These are phyloP conservation scores for Penaeus japonicus DNA, from an alignment of 1,140 invertebrate species.

Conservation along the genomic window DNA sequence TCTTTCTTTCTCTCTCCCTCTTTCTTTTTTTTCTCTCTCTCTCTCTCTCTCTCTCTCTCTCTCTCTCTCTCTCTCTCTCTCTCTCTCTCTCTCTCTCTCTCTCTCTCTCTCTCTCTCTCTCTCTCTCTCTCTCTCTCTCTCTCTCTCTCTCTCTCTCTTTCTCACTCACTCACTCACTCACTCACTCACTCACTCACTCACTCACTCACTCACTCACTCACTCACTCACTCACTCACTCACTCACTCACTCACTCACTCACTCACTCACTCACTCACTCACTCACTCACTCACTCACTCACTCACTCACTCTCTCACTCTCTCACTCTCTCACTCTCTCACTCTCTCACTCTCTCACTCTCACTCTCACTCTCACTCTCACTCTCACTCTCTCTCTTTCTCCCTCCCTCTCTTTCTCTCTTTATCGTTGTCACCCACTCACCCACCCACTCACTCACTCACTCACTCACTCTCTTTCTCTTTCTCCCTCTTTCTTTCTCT, in stretches of 20 bases:
- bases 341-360: background rate
- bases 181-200: background rate
- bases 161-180: background rate
- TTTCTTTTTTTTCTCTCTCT: background rate
- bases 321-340: too few species aligned
- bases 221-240: background rate
- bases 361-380: background rate
- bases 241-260: background rate
- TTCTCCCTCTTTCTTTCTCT: background rate
- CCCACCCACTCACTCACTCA: background rate
- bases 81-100: background rate
- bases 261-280: background rate
- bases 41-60: background rate
- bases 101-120: background rate
- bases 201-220: background rate
- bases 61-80: background rate
- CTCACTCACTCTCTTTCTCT: background rate
- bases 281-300: background rate
- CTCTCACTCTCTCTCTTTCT: background rate
- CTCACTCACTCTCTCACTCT: background rate
- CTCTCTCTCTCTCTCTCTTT: background rate
- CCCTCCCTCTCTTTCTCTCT: background rate
- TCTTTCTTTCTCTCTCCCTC: background rate
- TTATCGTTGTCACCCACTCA: too few species aligned
- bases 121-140: background rate